Evolutionary conservation across 2,113 vertebrate genomes (phyloP).

Genomic region (Channa argus): DNA sequence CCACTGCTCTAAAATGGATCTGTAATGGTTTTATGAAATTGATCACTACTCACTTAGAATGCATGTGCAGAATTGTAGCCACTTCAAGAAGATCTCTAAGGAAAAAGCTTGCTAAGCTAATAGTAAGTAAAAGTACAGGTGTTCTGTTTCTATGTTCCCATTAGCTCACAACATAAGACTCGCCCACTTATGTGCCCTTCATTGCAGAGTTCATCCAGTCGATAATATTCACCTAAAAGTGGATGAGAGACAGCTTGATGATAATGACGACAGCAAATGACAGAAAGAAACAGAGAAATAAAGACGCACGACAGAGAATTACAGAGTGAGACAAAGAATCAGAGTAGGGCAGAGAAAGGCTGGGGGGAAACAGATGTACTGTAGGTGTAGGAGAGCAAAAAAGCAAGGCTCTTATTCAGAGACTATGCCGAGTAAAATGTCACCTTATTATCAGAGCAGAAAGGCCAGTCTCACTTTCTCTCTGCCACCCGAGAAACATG

Average conservation of each 20-base stretch:
- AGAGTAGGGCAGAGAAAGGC: conserved; percentile 20
- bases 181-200: conserved; percentile 37
- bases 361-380: conserved; percentile 32
- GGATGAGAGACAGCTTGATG: conserved; percentile 27
- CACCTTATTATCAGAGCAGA: conserved; percentile 71
- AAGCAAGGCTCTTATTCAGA: conserved; percentile 57
- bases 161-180: conserved; percentile 26
- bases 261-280: conserved; percentile 24
- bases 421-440: conserved; percentile 63
- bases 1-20: no score
- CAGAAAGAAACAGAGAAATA: conserved; percentile 6
- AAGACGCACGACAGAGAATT: no score
- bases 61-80: not conserved
- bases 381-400: conserved; percentile 36
- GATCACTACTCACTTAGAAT: not conserved
- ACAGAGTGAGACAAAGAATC: not conserved
- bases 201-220: conserved; percentile 40
- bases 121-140: not conserved
- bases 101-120: not conserved
- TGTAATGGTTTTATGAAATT: no score
- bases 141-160: conserved; percentile 23
- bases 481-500: conserved; percentile 37
- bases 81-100: no score
- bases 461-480: conserved; percentile 44
- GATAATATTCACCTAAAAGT: conserved; percentile 19